Conservation (phyloP, 2,888 invertebrate genomes). For the Cylindroiulus punctatus region DNA sequence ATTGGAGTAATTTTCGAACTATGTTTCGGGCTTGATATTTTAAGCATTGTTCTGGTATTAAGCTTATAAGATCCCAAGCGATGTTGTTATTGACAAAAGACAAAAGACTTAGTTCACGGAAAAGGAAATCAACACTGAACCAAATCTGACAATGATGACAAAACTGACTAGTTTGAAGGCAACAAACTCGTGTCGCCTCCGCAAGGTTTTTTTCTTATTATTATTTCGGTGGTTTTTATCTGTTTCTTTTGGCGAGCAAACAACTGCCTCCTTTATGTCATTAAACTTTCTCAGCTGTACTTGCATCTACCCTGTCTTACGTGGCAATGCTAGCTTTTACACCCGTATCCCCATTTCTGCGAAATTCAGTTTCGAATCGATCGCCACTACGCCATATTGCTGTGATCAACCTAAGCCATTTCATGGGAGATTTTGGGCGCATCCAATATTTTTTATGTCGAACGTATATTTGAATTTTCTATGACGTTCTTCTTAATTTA, state of each 20-base stretch:
- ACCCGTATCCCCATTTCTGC: not conserved
- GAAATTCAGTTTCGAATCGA: constrained; percentile 30
- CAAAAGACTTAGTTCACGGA: not conserved
- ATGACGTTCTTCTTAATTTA: not conserved
- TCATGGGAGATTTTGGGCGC: not conserved
- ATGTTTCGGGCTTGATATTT: not conserved
- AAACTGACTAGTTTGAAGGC: not conserved
- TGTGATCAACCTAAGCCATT: not conserved
- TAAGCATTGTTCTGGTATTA: not conserved
- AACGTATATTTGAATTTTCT: not conserved
- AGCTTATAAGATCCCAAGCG: not conserved
- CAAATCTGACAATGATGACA: not conserved
- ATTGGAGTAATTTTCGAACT: not conserved
- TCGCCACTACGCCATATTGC: not conserved
- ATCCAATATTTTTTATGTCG: not conserved
- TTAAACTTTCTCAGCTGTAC: not conserved
- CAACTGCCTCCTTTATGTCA: not conserved
- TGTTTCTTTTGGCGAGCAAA: not conserved
- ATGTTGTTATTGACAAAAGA: not conserved
- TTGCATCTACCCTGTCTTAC: not conserved
- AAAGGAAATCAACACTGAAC: not conserved
- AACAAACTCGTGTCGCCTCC: not conserved
- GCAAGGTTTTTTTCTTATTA: not conserved
- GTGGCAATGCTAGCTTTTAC: not conserved
- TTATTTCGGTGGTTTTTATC: not conserved